Conservation (phyloP, 2,888 invertebrate genomes). For the Bembecia ichneumoniformis region DNA sequence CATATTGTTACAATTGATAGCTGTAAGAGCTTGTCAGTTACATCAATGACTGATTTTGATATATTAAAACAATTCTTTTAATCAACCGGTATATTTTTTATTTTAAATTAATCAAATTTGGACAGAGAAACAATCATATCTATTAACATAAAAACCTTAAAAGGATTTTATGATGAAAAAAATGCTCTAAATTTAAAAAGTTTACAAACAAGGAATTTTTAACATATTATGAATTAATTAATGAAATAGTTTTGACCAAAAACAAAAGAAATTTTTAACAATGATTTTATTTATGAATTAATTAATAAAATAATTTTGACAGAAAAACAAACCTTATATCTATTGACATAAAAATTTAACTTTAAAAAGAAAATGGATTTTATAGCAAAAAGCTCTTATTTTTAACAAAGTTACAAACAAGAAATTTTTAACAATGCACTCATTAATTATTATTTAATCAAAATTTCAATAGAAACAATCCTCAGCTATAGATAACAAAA, state of each 20-base stretch:
- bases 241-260: slow-evolving; percentile 11
- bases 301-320: slow-evolving; percentile 11
- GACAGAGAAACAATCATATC: slow-evolving; percentile 6
- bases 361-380: too few relatives aligned
- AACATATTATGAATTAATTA: not conserved
- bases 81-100: slow-evolving; percentile 7
- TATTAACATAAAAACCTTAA: slow-evolving; percentile 1
- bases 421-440: too few relatives aligned
- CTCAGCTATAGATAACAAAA: too few relatives aligned
- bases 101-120: slow-evolving; percentile 2
- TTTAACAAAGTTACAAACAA: too few relatives aligned
- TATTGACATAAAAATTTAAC: too few relatives aligned
- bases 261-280: too few relatives aligned
- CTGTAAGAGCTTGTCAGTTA: slow-evolving; percentile 92
- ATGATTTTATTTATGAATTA: not conserved
- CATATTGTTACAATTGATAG: slow-evolving; percentile 89
- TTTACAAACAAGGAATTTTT: not conserved
- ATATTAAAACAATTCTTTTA: slow-evolving; percentile 9
- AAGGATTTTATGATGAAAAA: too few relatives aligned
- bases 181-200: slow-evolving; percentile 1
- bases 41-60: slow-evolving; percentile 54
- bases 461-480: too few relatives aligned
- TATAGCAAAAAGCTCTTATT: too few relatives aligned
- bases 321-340: too few relatives aligned
- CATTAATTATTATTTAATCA: too few relatives aligned